A percentile compares a stretch with the other conserved stretches of the same genome.
Conservation (phyloP, 2,888 invertebrate genomes). For the Eledone cirrhosa region DNA sequence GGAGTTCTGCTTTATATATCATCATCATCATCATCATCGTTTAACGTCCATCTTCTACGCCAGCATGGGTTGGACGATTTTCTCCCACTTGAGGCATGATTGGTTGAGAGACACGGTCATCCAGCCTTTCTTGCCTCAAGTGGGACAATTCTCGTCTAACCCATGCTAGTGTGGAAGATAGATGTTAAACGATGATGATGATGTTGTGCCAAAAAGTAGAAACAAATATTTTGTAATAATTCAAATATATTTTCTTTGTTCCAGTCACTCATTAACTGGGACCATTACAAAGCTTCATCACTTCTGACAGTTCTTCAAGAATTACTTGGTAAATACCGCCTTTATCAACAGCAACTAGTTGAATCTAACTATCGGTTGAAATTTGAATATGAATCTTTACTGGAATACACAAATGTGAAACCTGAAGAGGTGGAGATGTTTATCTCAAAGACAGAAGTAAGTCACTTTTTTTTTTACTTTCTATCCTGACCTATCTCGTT, state of each 20-base stretch:
- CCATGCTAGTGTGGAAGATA: too few species aligned
- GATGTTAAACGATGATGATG: too few species aligned
- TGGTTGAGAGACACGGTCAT: too few species aligned
- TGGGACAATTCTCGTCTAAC: too few species aligned
- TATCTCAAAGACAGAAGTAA: slow-evolving; percentile 65
- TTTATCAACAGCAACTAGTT: slow-evolving; percentile 70
- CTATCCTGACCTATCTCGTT: not conserved
- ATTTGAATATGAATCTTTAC: slow-evolving; percentile 75
- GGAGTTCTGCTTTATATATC: too few species aligned
- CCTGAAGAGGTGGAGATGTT: slow-evolving; percentile 76
- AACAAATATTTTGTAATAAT: too few species aligned
- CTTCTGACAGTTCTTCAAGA: slow-evolving; percentile 74
- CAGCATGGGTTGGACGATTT: too few species aligned
- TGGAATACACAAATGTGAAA: slow-evolving; percentile 70
- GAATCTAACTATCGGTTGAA: slow-evolving; percentile 70
- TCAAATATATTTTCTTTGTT: slow-evolving; percentile 29
- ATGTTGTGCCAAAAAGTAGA: too few species aligned
- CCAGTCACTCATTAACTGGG: slow-evolving; percentile 73
- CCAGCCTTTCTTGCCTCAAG: too few species aligned
- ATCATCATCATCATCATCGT: too few species aligned
- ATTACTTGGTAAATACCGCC: slow-evolving; percentile 73
- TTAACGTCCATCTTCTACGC: too few species aligned
- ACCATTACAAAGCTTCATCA: slow-evolving; percentile 72
- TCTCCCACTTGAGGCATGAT: too few species aligned
- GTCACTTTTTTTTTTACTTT: not conserved